phyloP scores from a whole-genome alignment of 2,888 invertebrate species.

The Muscina levida region DNA sequence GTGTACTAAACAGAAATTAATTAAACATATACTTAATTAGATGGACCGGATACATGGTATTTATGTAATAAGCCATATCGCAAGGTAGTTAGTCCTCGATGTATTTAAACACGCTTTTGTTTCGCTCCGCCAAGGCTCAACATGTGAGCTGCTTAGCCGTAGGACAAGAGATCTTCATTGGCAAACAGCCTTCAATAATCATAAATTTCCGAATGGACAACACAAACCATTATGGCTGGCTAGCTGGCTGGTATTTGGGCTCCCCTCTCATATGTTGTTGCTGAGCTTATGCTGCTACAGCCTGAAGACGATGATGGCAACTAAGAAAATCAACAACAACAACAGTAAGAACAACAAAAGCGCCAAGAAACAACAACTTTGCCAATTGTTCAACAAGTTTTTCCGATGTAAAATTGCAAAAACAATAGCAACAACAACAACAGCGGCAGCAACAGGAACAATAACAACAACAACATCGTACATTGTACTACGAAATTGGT shows the following conservation, averaged over 20 bases:
- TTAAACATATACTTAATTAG: constrained; percentile 35
- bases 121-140: constrained; percentile 2
- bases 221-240: constrained; percentile 18
- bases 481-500: constrained; percentile 50
- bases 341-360: background rate
- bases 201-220: constrained; percentile 35
- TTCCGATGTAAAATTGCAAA: constrained; percentile 12
- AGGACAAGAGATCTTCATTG: background rate
- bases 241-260: constrained; percentile 1
- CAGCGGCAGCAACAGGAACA: background rate
- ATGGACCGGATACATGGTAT: constrained; percentile 34
- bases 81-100: background rate
- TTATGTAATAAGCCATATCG: constrained; percentile 23
- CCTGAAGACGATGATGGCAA: too few species aligned
- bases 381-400: constrained; percentile 36
- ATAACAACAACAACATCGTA: constrained; percentile 24
- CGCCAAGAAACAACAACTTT: background rate
- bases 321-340: too few species aligned
- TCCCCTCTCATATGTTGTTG: constrained; percentile 11
- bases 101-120: constrained; percentile 21
- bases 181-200: constrained; percentile 31
- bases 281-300: background rate
- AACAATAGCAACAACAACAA: background rate
- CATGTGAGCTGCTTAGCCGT: background rate
- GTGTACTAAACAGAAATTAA: constrained; percentile 15